Evolutionary conservation across 2,888 invertebrate species (phyloP), one percentile per base, ranked within the genome.

Genomic region (Agriopis marginaria): DNA sequence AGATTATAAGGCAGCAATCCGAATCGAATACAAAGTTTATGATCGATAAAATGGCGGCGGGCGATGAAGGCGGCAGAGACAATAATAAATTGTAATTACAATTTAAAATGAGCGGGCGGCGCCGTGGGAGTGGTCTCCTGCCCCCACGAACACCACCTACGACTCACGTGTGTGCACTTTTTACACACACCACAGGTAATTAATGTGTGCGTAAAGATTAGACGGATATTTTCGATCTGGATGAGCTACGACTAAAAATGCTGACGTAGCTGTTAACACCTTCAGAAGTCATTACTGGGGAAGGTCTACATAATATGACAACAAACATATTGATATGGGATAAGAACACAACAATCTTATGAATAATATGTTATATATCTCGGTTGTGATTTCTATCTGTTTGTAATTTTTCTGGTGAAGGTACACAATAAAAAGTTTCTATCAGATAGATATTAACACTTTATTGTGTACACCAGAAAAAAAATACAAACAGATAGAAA

Each of bases 81-180:
- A 93, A 93, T 92, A 94, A 94, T 94, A 93, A 92, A 93, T 93
- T 91, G 93, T 93, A 93, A 94, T 94, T 94, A 94, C 94, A 93
- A 93, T 93, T 94, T 94, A 92, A 94, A 94, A 94, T 94, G 93
- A 94, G 93, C 93, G 90, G 93, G 93, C 93, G 93, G 87, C 89
- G 88, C 84, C 86, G 91, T 79, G 91, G 93, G 93, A 85, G 93
- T 87, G 92, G 93, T 92, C 87, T 87, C 82, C 77, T 84, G 85
- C 87, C 89, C 88, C 88, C 88, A 81, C 71, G 85, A 55, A 44
- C 58, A 83, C 88, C 88, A 89, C 89, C 89, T 89, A 81, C 80
- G 69, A 80, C 86, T 79, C 88, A 84, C 85, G 83, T 90, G 89
- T 89, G 89, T 91, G 90, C 88, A 90, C 85, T 91, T 90, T 88